Conservation (phyloP, 2,113 vertebrate genomes). For the Phycodurus eques region DNA sequence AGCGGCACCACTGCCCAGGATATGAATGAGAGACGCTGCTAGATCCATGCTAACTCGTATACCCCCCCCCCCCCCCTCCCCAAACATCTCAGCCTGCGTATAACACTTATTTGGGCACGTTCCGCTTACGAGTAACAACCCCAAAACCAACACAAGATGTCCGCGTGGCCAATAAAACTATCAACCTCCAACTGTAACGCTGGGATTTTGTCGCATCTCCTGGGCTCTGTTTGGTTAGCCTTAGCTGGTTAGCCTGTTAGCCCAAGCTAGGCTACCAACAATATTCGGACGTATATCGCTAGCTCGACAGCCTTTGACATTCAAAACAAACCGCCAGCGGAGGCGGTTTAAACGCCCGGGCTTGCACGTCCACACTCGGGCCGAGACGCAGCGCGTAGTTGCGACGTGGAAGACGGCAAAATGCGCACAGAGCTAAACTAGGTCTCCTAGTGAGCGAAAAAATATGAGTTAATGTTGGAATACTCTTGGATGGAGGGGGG, state of each 20-base stretch:
- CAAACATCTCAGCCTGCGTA: not conserved
- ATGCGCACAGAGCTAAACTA: slow-evolving; percentile 63
- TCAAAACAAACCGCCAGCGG: slow-evolving; percentile 65
- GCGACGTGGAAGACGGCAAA: slow-evolving; percentile 31
- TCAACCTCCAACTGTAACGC: slow-evolving; percentile 1
- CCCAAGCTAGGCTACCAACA: slow-evolving; percentile 68
- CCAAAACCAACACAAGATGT: not conserved
- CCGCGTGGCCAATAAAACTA: not conserved
- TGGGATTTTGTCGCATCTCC: slow-evolving; percentile 31
- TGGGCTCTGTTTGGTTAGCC: slow-evolving; percentile 64
- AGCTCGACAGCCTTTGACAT: slow-evolving; percentile 69
- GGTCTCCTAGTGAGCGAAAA: slow-evolving; percentile 65
- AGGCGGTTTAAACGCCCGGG: slow-evolving; percentile 30
- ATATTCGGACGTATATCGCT: slow-evolving; percentile 62
- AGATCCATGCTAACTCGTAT: slow-evolving; percentile 62
- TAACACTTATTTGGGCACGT: not conserved
- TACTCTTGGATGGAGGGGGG: slow-evolving; percentile 78
- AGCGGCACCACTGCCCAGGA: slow-evolving; percentile 62
- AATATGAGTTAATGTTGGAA: slow-evolving; percentile 82
- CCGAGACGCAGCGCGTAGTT: slow-evolving; percentile 7
- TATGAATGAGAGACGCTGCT: slow-evolving; percentile 69
- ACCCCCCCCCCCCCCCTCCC: not conserved
- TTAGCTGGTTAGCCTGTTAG: slow-evolving; percentile 59
- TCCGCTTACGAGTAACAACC: not conserved
- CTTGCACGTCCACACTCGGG: not conserved